Evolutionary conservation across 2,888 invertebrate genomes (phyloP).

Genomic region (Cordylochernes scorpioides): DNA sequence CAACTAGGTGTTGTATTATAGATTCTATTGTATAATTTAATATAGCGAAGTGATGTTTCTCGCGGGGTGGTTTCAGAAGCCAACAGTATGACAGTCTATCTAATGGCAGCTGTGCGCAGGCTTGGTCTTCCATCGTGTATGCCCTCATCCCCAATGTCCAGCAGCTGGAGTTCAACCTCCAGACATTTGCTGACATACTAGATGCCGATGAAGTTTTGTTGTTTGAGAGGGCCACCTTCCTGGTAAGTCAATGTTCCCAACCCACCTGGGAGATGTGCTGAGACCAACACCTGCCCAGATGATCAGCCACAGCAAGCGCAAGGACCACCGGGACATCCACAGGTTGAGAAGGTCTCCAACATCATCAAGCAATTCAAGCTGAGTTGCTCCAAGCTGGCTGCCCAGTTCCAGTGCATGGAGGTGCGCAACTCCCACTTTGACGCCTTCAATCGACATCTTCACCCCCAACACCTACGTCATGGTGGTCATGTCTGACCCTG

Average conservation of each 20-base stretch:
- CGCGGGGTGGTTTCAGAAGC: no score
- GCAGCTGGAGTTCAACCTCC: conserved; percentile 69
- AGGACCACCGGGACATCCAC: conserved; percentile 74
- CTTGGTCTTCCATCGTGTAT: conserved; percentile 98
- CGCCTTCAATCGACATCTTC: conserved; percentile 91
- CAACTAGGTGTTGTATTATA: no score
- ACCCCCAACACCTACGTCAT: conserved; percentile 98
- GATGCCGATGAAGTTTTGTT: conserved; percentile 94
- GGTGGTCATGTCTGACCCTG: conserved; percentile 95
- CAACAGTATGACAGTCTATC: no score
- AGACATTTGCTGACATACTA: conserved; percentile 82
- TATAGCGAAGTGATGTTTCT: no score
- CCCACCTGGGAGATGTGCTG: no score
- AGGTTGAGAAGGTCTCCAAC: conserved; percentile 97
- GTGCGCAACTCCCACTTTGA: conserved; percentile 85
- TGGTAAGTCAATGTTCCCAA: no score
- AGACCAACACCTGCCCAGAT: no score
- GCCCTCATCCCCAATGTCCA: conserved; percentile 94
- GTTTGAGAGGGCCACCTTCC: conserved; percentile 92
- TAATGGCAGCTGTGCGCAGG: no score
- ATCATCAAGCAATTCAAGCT: conserved; percentile 98
- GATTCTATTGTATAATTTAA: no score
- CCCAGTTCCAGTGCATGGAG: conserved; percentile 97
- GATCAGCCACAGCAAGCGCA: conserved; percentile 78
- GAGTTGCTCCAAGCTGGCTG: conserved; percentile 83